Evolutionary conservation across 2,113 vertebrate species (phyloP).

Genomic region (Pangasianodon hypophthalmus): DNA sequence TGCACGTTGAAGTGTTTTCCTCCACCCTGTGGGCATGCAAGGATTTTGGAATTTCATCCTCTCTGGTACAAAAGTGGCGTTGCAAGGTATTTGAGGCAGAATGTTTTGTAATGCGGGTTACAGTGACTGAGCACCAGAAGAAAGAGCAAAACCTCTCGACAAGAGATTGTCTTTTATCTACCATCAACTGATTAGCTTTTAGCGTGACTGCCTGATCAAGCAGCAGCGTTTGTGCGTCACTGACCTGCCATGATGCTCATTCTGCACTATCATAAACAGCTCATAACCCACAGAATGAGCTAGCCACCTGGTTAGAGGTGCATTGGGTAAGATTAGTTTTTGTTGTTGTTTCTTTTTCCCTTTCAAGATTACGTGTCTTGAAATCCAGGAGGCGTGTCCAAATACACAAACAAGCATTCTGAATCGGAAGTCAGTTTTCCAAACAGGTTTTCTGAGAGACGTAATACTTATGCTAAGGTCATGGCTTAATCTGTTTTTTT

Average conservation of each 20-base stretch:
- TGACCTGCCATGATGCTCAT: background rate
- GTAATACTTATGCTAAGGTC: too few relatives aligned
- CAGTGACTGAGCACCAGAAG: background rate
- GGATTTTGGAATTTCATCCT: background rate
- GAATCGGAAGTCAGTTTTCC: background rate
- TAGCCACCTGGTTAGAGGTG: background rate
- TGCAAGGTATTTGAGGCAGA: too few relatives aligned
- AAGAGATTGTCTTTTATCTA: background rate
- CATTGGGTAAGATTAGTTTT: background rate
- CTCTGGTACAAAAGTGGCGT: background rate
- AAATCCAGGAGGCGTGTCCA: background rate
- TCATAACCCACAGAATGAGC: too few relatives aligned
- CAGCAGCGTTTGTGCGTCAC: background rate
- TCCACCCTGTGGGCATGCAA: background rate
- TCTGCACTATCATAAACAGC: background rate
- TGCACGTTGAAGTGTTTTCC: background rate
- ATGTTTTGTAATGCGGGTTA: background rate
- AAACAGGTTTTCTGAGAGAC: background rate
- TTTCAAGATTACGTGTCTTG: too few relatives aligned
- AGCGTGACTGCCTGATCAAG: background rate
- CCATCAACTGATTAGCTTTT: background rate
- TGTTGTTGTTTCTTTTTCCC: background rate
- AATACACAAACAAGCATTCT: background rate
- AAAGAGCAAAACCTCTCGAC: background rate
- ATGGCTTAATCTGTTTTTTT: background rate